Percentiles rank a stretch among this genome's conserved stretches.
phyloP scores from a whole-genome alignment of 2,888 invertebrate genomes.

The Caradrina clavipalpis region DNA sequence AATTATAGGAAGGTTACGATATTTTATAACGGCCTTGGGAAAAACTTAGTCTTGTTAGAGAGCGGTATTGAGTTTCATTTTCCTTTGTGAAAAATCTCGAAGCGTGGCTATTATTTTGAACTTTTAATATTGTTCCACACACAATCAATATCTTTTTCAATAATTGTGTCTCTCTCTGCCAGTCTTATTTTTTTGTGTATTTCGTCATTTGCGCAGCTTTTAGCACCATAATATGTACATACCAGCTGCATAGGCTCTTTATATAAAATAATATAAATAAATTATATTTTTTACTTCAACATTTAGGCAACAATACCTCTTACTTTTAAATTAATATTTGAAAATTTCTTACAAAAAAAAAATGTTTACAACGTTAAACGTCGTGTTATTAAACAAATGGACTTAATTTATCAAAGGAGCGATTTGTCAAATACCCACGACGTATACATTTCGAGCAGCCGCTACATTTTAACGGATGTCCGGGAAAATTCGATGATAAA shows the following conservation, averaged over 20 bases:
- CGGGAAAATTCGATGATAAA: constrained; percentile 46
- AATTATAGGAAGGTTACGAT: constrained; percentile 20
- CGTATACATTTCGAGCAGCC: constrained; percentile 48
- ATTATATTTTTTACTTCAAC: no score
- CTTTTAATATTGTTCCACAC: neutral
- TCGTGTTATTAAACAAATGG: constrained; percentile 61
- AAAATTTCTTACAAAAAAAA: constrained; percentile 14
- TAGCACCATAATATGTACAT: no score
- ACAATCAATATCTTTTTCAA: no score
- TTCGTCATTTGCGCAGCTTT: no score
- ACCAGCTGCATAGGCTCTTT: no score
- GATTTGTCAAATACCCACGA: constrained; percentile 61
- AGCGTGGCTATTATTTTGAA: neutral
- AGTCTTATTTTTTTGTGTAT: no score
- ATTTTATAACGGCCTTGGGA: neutral
- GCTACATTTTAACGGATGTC: constrained; percentile 42
- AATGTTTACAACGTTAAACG: constrained; percentile 10
- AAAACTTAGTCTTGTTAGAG: neutral
- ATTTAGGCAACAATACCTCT: neutral
- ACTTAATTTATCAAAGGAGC: constrained; percentile 66
- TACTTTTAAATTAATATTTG: neutral
- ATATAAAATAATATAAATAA: no score
- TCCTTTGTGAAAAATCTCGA: neutral
- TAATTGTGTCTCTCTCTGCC: no score
- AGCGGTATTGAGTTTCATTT: neutral